These are phyloP conservation scores for Falco novaeseelandiae DNA, from an alignment of 2,797 vertebrate species.

Conservation along the genomic window DNA sequence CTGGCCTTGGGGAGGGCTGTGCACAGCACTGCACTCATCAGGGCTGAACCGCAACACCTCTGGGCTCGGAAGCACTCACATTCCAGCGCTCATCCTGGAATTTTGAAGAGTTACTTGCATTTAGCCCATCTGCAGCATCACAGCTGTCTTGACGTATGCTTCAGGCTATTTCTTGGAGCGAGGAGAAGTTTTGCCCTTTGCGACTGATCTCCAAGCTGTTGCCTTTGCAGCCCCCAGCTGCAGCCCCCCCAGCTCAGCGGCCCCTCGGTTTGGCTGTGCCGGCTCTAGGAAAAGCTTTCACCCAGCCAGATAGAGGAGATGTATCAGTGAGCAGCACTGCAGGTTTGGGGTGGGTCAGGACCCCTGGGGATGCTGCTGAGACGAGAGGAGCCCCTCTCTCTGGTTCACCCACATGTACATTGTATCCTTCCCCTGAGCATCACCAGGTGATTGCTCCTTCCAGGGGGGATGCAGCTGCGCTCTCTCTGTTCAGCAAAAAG, in stretches of 20 bases:
- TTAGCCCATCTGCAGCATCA: background rate
- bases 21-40: background rate
- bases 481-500: no score
- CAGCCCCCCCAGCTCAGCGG: background rate
- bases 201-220: background rate
- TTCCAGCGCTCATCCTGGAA: background rate
- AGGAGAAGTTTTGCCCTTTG: background rate
- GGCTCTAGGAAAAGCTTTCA: background rate
- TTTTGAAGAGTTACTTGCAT: background rate
- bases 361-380: background rate
- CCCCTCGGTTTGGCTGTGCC: background rate
- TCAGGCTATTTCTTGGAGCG: background rate
- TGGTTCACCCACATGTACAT: fast-evolving
- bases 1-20: background rate
- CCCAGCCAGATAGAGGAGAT: background rate
- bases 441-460: background rate
- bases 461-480: background rate
- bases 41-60: background rate
- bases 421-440: background rate
- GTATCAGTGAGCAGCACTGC: fast-evolving
- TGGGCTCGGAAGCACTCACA: background rate
- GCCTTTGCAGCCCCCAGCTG: background rate
- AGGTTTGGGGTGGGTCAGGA: background rate
- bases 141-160: background rate
- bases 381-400: background rate